A percentile compares a stretch with the other conserved stretches of the same genome.
Evolutionary conservation across 2,797 vertebrate species (phyloP).

Genomic region (Nothura maculosa): DNA sequence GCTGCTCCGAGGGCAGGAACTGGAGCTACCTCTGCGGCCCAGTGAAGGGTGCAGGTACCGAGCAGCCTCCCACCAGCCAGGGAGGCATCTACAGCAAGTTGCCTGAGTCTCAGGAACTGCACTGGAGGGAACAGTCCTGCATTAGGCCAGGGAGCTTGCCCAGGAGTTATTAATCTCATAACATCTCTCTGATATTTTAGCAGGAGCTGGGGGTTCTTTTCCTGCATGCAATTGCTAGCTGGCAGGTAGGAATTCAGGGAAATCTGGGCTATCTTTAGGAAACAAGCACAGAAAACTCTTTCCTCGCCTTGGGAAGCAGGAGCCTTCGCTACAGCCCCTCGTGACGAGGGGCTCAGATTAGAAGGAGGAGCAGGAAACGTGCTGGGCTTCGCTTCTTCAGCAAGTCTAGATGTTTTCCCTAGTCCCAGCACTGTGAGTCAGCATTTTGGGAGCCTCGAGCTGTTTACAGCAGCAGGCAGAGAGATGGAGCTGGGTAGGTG

Average conservation of each 20-base stretch:
- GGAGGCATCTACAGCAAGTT: neutral
- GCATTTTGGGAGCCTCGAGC: constrained; percentile 41
- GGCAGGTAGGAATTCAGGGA: neutral
- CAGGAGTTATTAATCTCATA: neutral
- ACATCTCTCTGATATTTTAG: neutral
- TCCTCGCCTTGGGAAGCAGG: constrained; percentile 36
- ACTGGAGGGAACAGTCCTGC: neutral
- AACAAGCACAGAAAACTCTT: constrained; percentile 17
- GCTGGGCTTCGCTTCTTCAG: constrained; percentile 20
- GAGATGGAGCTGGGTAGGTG: neutral
- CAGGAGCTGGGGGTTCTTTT: neutral
- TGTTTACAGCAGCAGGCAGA: constrained; percentile 35
- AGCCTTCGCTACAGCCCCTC: constrained; percentile 23
- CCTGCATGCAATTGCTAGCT: constrained; percentile 2
- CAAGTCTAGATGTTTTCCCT: constrained; percentile 30
- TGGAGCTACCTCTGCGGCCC: neutral
- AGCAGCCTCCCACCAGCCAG: neutral
- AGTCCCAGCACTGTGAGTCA: constrained; percentile 50
- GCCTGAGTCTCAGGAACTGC: neutral
- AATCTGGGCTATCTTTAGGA: constrained; percentile 51
- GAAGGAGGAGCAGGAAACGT: constrained; percentile 44
- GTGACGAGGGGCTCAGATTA: constrained; percentile 44
- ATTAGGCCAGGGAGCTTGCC: neutral
- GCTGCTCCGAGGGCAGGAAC: constrained; percentile 12
- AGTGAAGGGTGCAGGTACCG: neutral